Conservation (phyloP, 2,113 vertebrate species). For the Macroglossus sobrinus region DNA sequence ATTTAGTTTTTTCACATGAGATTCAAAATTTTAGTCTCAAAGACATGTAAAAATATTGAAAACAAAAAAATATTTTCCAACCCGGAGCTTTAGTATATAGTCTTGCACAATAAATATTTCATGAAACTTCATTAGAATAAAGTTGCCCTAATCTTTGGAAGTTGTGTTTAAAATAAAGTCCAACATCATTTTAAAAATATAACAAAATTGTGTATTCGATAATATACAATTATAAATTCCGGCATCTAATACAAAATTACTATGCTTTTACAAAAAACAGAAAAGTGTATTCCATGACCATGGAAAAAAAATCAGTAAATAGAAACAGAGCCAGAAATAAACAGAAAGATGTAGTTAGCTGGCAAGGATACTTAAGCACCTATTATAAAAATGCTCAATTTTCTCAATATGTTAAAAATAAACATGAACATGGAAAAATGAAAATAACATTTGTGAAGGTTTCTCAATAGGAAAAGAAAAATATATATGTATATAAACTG, state of each 20-base stretch:
- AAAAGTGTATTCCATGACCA: neutral
- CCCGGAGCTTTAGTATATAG: neutral
- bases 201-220: neutral
- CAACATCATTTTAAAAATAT: neutral
- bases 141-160: neutral
- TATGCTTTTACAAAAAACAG: neutral
- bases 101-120: neutral
- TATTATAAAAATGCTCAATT: neutral
- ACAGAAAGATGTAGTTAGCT: neutral
- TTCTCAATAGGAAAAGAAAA: neutral
- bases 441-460: neutral
- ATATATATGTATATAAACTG: neutral
- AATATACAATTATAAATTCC: neutral
- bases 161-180: neutral
- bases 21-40: neutral
- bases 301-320: neutral
- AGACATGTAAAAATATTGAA: neutral
- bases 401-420: neutral
- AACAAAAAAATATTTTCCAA: neutral
- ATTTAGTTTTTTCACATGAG: neutral
- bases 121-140: neutral
- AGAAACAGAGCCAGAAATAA: neutral
- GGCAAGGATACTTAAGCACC: neutral
- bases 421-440: neutral
- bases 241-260: neutral